Conservation (phyloP, 2,113 vertebrate genomes). For the Lepus americanus region DNA sequence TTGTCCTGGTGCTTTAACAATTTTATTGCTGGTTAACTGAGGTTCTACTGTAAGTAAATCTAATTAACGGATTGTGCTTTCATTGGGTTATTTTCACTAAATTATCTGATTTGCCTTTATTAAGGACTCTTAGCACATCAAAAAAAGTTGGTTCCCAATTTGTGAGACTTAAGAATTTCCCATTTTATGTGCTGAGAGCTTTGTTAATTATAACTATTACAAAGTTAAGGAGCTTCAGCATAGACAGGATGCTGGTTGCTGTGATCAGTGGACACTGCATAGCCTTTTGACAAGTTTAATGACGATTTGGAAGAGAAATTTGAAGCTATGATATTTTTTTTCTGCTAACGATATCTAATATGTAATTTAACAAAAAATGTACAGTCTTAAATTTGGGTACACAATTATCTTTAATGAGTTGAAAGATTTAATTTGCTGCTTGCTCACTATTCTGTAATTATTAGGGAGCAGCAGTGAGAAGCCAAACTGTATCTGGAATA, state of each 20-base stretch:
- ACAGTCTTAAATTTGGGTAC: constrained; percentile 31
- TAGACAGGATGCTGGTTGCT: constrained; percentile 32
- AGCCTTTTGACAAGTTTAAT: constrained; percentile 41
- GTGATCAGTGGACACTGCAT: neutral
- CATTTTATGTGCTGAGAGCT: constrained; percentile 66
- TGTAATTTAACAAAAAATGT: neutral
- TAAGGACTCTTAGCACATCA: constrained; percentile 51
- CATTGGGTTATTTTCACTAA: constrained; percentile 39
- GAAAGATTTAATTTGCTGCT: constrained; percentile 54
- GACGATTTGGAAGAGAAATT: constrained; percentile 53
- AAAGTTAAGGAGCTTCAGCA: constrained; percentile 13
- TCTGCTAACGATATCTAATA: neutral
- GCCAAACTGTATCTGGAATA: constrained; percentile 36
- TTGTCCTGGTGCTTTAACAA: constrained; percentile 57
- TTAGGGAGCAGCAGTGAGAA: constrained; percentile 56
- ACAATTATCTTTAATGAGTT: neutral
- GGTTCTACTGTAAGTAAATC: constrained; percentile 70
- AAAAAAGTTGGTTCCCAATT: constrained; percentile 58
- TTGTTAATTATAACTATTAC: constrained; percentile 53
- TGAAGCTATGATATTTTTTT: constrained; percentile 59
- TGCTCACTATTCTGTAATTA: constrained; percentile 58
- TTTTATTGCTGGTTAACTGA: constrained; percentile 78
- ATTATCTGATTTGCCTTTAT: constrained; percentile 52
- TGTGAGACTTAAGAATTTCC: constrained; percentile 39
- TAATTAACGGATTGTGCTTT: constrained; percentile 40